Percentiles rank a stretch among this genome's conserved stretches.
phyloP scores from a whole-genome alignment of 1,140 invertebrate genomes.

The Hyles euphorbiae region DNA sequence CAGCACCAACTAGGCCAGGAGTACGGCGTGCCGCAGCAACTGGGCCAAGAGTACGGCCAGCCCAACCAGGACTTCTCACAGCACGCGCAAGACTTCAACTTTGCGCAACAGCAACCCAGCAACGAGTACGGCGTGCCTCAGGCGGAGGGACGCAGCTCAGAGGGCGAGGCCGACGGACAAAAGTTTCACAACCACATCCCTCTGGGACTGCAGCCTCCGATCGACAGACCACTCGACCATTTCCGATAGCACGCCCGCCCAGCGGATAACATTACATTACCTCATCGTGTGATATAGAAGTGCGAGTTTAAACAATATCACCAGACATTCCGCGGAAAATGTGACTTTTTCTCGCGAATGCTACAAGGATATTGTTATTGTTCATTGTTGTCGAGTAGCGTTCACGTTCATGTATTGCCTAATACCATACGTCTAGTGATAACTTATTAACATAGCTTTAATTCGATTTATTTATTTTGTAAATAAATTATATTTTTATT shows the following conservation, averaged over 20 bases:
- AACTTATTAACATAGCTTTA: constrained; percentile 36
- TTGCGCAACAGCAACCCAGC: constrained; percentile 21
- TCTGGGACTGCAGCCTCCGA: constrained; percentile 55
- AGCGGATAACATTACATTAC: neutral
- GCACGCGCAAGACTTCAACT: constrained; percentile 40
- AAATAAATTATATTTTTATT: constrained; percentile 18
- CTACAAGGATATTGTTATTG: constrained; percentile 19
- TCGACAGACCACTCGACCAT: constrained; percentile 59
- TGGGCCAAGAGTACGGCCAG: constrained; percentile 31
- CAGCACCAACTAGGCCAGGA: constrained; percentile 42
- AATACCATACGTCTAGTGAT: constrained; percentile 15
- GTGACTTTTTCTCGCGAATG: neutral
- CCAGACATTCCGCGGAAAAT: too few relatives aligned
- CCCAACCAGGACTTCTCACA: constrained; percentile 35
- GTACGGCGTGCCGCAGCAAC: constrained; percentile 13
- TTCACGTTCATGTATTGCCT: constrained; percentile 19
- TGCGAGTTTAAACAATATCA: neutral
- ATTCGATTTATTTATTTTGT: constrained; percentile 40
- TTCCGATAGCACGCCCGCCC: constrained; percentile 40
- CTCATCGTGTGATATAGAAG: constrained; percentile 8
- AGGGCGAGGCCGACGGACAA: constrained; percentile 35
- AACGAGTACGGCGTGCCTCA: constrained; percentile 51
- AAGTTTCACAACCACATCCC: constrained; percentile 64
- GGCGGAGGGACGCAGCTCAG: constrained; percentile 43
- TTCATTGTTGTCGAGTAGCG: constrained; percentile 21